Percentiles rank a stretch among this genome's conserved stretches.
phyloP scores from a whole-genome alignment of 2,888 invertebrate genomes.

The Platycheirus rosarum region DNA sequence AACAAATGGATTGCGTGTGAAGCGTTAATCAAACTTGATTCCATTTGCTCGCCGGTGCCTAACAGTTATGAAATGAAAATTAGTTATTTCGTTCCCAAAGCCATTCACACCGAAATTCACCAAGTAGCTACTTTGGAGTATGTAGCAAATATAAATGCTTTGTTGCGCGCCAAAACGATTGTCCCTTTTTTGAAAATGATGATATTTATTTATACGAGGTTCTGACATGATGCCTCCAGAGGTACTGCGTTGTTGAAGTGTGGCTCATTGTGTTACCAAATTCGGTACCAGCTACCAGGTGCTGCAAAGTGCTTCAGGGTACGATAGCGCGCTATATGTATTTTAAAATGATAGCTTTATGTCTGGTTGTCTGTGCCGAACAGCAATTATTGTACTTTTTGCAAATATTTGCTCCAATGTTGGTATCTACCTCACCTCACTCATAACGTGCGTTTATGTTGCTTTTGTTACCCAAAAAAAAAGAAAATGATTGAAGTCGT shows the following conservation, averaged over 20 bases:
- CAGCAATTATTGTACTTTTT: constrained; percentile 18
- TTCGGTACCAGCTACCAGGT: constrained; percentile 21
- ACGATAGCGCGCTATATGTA: too few relatives aligned
- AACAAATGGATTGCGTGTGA: constrained; percentile 10
- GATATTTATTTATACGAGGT: too few relatives aligned
- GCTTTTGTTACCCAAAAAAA: background rate
- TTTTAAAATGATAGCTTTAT: constrained; percentile 49
- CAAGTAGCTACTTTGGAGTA: too few relatives aligned
- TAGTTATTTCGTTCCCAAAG: too few relatives aligned
- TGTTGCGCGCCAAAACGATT: background rate
- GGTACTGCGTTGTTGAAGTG: background rate
- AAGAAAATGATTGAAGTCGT: constrained; percentile 1
- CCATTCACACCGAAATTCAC: too few relatives aligned
- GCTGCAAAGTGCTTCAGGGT: constrained; percentile 37
- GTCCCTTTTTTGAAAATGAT: constrained; percentile 32
- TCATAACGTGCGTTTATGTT: background rate
- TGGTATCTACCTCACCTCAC: background rate
- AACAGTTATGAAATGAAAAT: too few relatives aligned
- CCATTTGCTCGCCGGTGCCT: background rate
- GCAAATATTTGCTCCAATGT: constrained; percentile 19
- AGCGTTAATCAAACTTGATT: background rate
- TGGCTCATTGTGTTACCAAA: constrained; percentile 10
- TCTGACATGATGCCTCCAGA: constrained; percentile 10
- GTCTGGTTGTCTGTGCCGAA: constrained; percentile 7
- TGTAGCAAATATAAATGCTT: too few relatives aligned